phyloP scores from a whole-genome alignment of 2,113 vertebrate species.

The Puntigrus tetrazona region DNA sequence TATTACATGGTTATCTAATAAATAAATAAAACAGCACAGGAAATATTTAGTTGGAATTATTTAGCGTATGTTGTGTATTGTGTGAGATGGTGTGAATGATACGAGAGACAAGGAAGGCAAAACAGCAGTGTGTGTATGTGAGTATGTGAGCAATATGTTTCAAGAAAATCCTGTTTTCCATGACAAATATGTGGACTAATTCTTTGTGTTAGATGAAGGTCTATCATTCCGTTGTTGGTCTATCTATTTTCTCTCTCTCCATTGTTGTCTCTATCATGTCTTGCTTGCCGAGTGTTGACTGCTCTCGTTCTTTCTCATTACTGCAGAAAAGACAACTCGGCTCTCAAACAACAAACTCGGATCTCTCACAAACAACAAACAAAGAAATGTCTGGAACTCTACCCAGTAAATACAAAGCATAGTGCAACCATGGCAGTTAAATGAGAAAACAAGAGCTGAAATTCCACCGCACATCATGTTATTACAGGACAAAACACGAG shows the following conservation, averaged over 20 bases:
- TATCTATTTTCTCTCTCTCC: not conserved
- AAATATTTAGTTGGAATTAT: not conserved
- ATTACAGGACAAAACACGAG: not conserved
- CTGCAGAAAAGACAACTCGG: not conserved
- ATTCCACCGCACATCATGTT: not conserved
- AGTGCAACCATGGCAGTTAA: not conserved
- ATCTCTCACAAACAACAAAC: not conserved
- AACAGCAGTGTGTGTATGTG: not conserved
- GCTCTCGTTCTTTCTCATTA: not conserved
- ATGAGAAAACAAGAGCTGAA: not conserved
- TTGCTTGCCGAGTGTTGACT: not conserved
- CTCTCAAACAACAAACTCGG: not conserved
- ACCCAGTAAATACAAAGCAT: too few species aligned
- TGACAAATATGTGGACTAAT: not conserved
- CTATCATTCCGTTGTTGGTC: not conserved
- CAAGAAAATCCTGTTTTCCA: not conserved
- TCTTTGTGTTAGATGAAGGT: not conserved
- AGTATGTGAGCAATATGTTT: too few species aligned
- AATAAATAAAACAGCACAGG: too few species aligned
- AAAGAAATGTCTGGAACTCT: not conserved
- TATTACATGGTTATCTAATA: too few species aligned
- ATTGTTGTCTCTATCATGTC: not conserved
- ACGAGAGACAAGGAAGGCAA: not conserved
- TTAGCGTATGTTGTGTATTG: not conserved
- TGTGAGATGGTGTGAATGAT: not conserved